phyloP scores from a whole-genome alignment of 2,888 invertebrate genomes.

The Tachina grossa region DNA sequence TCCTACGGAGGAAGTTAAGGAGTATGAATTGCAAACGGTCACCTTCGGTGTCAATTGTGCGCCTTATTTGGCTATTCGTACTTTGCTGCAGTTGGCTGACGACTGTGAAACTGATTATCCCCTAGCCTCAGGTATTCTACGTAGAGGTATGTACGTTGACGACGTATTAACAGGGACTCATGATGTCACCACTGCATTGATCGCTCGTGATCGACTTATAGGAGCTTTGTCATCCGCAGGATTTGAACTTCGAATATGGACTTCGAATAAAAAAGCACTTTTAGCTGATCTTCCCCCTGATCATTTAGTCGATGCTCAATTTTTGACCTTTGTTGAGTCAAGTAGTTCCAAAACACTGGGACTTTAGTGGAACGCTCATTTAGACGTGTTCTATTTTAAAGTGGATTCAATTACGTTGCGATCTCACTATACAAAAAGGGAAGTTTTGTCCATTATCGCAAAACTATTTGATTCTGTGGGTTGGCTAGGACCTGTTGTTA shows the following conservation, averaged over 20 bases:
- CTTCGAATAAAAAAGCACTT: constrained; percentile 3
- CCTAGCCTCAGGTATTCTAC: background rate
- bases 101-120: background rate
- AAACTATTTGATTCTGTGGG: background rate
- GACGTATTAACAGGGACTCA: background rate
- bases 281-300: background rate
- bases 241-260: constrained; percentile 34
- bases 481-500: background rate
- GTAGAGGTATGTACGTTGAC: background rate
- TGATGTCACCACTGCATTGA: background rate
- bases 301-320: background rate
- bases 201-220: constrained; percentile 55
- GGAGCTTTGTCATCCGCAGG: constrained; percentile 20
- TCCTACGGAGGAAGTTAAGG: constrained; percentile 18
- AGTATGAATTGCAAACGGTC: constrained; percentile 63
- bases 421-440: background rate
- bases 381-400: background rate
- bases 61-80: background rate
- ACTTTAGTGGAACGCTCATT: constrained; percentile 3
- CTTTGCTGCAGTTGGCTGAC: background rate
- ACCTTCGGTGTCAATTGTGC: constrained; percentile 56
- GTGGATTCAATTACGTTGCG: background rate
- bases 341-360: background rate
- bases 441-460: background rate
- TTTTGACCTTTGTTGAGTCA: background rate